Percentiles rank a stretch among this genome's conserved stretches.
These are phyloP conservation scores for Plagiodera versicolora DNA, from an alignment of 2,888 invertebrate genomes.

Conservation along the genomic window DNA sequence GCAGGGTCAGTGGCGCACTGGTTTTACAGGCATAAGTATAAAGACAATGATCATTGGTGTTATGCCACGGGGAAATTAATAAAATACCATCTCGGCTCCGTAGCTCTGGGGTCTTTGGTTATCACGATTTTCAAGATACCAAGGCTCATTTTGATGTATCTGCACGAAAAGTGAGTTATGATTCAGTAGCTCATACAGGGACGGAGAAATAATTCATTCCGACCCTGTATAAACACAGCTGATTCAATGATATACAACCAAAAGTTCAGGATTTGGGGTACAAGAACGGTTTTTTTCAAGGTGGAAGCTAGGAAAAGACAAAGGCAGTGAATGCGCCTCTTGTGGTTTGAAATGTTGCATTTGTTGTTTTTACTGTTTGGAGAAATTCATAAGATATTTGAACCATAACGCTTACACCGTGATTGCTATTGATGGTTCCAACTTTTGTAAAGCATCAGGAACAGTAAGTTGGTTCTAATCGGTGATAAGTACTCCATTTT, in stretches of 20 bases:
- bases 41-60: conserved; percentile 66
- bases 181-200: not conserved
- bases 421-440: conserved; percentile 87
- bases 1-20: conserved; percentile 92
- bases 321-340: conserved; percentile 73
- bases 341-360: conserved; percentile 80
- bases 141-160: conserved; percentile 81
- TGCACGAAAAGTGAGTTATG: conserved; percentile 71
- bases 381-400: conserved; percentile 87
- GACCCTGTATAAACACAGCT: not conserved
- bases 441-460: conserved; percentile 88
- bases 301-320: conserved; percentile 67
- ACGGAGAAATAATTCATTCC: conserved; percentile 7
- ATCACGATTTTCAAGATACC: conserved; percentile 93
- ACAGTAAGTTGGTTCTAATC: conserved; percentile 63
- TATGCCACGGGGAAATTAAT: conserved; percentile 74
- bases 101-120: conserved; percentile 91
- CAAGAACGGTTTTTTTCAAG: conserved; percentile 53
- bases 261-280: not conserved
- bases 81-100: conserved; percentile 91
- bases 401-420: conserved; percentile 96
- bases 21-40: conserved; percentile 83
- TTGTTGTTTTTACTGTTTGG: conserved; percentile 88
- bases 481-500: too few species aligned
- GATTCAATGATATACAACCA: too few species aligned